Conservation (phyloP, 2,888 invertebrate species). For the Strigamia maritima region DNA sequence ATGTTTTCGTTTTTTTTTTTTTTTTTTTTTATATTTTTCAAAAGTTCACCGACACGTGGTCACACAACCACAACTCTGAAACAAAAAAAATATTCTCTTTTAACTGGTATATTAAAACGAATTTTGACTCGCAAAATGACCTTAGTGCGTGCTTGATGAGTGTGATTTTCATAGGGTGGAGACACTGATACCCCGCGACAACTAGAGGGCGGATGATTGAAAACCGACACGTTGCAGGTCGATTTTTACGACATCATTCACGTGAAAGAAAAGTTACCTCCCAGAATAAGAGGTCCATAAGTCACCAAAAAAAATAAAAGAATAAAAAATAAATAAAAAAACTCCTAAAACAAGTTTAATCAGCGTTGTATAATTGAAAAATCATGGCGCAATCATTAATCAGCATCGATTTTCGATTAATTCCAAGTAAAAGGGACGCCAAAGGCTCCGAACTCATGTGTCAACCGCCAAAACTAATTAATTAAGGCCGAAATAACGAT, state of each 20-base stretch:
- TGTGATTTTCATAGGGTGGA: slow-evolving; percentile 15
- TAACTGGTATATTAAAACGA: too few species aligned
- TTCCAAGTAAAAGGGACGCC: background rate
- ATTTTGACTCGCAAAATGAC: slow-evolving; percentile 10
- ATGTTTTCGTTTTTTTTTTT: background rate
- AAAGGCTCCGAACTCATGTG: background rate
- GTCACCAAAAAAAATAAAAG: background rate
- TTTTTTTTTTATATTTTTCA: too few species aligned
- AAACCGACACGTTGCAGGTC: background rate
- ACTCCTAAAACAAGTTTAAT: slow-evolving; percentile 11
- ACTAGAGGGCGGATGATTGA: slow-evolving; percentile 2
- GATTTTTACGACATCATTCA: slow-evolving; percentile 19
- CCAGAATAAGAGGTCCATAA: background rate
- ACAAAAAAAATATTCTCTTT: background rate
- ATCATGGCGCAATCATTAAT: slow-evolving; percentile 10
- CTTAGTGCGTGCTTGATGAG: background rate
- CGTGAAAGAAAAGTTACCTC: background rate
- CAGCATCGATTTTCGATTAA: slow-evolving; percentile 7
- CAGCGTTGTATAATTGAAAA: background rate
- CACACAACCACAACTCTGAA: background rate
- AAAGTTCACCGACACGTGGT: slow-evolving; percentile 11
- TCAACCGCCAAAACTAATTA: slow-evolving; percentile 6
- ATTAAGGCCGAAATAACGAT: background rate
- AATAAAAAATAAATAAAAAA: background rate
- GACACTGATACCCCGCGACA: slow-evolving; percentile 3